These are phyloP conservation scores for Ennomos erosarius DNA, from an alignment of 2,888 invertebrate genomes.

Conservation along the genomic window DNA sequence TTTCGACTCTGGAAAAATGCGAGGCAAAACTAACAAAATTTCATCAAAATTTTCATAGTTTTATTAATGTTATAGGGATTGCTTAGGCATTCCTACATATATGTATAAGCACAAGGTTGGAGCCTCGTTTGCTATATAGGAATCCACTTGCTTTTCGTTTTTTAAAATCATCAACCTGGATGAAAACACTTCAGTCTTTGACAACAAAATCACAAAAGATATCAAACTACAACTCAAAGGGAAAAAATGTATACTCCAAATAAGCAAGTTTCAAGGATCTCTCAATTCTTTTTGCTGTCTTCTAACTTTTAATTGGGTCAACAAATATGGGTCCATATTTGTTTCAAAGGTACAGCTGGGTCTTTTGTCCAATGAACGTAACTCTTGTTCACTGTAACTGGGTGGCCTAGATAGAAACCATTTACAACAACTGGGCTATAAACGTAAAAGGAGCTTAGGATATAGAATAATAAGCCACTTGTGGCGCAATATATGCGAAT, in stretches of 20 bases:
- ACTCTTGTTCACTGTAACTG: constrained; percentile 6
- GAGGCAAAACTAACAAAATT: no score
- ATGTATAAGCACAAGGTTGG: no score
- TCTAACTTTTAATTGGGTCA: constrained; percentile 18
- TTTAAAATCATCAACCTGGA: background rate
- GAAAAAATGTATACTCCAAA: no score
- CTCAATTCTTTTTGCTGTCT: constrained; percentile 19
- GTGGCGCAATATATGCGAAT: constrained; percentile 2
- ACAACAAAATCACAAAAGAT: constrained; percentile 7
- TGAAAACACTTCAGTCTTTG: constrained; percentile 10
- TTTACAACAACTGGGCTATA: constrained; percentile 31
- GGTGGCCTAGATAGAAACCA: constrained; percentile 8
- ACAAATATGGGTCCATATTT: constrained; percentile 6
- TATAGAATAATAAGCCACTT: constrained; percentile 38
- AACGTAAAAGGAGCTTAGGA: constrained; percentile 42
- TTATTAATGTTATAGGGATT: no score
- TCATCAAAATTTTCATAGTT: no score
- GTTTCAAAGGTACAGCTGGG: constrained; percentile 2
- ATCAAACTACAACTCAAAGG: background rate
- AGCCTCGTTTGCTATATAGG: no score
- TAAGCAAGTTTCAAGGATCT: constrained; percentile 10
- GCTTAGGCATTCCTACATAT: no score
- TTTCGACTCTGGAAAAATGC: no score
- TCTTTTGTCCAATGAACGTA: background rate
- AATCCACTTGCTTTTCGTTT: no score